Conservation (phyloP, 2,888 invertebrate genomes). For the Drosophila tripunctata region DNA sequence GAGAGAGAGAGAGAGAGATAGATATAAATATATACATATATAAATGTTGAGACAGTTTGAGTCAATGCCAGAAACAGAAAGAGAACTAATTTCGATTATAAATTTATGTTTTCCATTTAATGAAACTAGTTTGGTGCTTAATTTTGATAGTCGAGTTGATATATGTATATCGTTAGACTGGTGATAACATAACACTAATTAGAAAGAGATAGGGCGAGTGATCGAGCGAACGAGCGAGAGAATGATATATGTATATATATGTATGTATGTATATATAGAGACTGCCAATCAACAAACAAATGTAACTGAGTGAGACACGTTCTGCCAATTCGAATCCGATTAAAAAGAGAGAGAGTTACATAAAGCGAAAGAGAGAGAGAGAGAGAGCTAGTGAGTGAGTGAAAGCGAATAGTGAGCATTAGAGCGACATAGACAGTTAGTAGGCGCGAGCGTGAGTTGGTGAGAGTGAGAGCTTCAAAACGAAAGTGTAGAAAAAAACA, state of each 20-base stretch:
- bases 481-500: background rate
- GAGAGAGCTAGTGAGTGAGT: slow-evolving; percentile 12
- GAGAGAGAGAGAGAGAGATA: slow-evolving; percentile 14
- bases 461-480: slow-evolving; percentile 20
- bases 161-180: slow-evolving; percentile 21
- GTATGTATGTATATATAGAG: too few species aligned
- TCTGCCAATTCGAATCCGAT: slow-evolving; percentile 38
- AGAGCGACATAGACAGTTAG: slow-evolving; percentile 16
- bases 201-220: slow-evolving; percentile 23
- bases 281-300: slow-evolving; percentile 36
- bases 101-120: slow-evolving; percentile 12
- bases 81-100: slow-evolving; percentile 3
- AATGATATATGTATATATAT: background rate
- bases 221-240: background rate
- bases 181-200: slow-evolving; percentile 28
- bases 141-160: slow-evolving; percentile 21
- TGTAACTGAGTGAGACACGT: slow-evolving; percentile 22
- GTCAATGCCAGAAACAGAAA: background rate
- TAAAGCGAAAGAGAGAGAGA: slow-evolving; percentile 26
- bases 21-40: too few species aligned
- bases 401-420: slow-evolving; percentile 24
- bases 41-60: too few species aligned
- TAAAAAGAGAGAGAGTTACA: slow-evolving; percentile 18
- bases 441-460: slow-evolving; percentile 6
- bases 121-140: slow-evolving; percentile 30